phyloP scores from a whole-genome alignment of 2,113 vertebrate genomes.

The Halichoeres trimaculatus region DNA sequence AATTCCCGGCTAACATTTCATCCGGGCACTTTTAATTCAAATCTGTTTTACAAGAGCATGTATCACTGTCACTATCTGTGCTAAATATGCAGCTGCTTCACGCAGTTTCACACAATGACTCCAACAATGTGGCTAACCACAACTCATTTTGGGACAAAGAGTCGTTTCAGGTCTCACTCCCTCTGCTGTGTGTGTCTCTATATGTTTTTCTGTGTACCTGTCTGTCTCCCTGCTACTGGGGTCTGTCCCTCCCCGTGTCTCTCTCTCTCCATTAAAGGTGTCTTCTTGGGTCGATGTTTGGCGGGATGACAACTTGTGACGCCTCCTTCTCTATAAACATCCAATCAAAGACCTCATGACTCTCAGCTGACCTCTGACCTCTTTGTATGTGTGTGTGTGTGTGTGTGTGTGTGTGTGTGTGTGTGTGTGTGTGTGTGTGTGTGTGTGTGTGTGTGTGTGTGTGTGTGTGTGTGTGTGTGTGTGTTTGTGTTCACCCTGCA shows the following conservation, averaged over 20 bases:
- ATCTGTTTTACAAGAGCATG: too few relatives aligned
- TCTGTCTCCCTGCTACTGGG: slow-evolving; percentile 43
- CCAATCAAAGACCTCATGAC: slow-evolving; percentile 73
- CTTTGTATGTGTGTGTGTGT: neutral
- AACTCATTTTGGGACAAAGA: neutral
- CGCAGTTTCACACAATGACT: neutral
- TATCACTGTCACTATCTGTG: neutral
- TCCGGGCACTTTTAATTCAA: too few relatives aligned
- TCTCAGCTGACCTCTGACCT: slow-evolving; percentile 51
- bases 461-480: slow-evolving; percentile 21
- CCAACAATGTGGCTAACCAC: neutral
- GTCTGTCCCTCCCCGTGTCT: slow-evolving; percentile 22
- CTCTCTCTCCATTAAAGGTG: slow-evolving; percentile 39
- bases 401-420: slow-evolving; percentile 35
- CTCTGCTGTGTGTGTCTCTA: neutral
- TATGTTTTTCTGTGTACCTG: slow-evolving; percentile 6
- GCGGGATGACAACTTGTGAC: slow-evolving; percentile 46
- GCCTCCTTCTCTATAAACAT: slow-evolving; percentile 69
- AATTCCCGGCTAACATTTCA: too few relatives aligned
- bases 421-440: slow-evolving; percentile 38
- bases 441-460: slow-evolving; percentile 26
- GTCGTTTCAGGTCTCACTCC: neutral
- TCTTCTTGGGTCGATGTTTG: slow-evolving; percentile 71
- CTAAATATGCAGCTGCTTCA: too few relatives aligned
- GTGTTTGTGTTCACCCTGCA: slow-evolving; percentile 7